Percentiles rank a stretch among this genome's conserved stretches.
phyloP scores from a whole-genome alignment of 2,797 vertebrate genomes.

The Pelochelys cantorii region DNA sequence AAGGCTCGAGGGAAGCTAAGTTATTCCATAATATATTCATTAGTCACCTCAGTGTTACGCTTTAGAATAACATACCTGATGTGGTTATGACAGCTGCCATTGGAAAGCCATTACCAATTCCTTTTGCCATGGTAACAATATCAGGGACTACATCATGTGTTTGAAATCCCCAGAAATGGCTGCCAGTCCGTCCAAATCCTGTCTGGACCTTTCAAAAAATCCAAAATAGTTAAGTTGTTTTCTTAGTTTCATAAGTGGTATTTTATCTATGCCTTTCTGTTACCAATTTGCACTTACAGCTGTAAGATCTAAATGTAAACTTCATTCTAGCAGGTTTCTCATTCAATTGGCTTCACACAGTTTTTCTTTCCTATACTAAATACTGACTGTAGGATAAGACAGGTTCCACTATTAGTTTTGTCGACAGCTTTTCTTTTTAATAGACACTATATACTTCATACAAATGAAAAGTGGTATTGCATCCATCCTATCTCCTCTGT shows the following conservation, averaged over 20 bases:
- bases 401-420: neutral
- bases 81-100: constrained; percentile 95
- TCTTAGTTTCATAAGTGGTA: neutral
- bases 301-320: neutral
- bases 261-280: neutral
- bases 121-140: constrained; percentile 95
- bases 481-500: neutral
- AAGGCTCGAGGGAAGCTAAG: neutral
- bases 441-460: neutral
- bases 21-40: neutral
- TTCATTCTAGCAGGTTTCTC: neutral
- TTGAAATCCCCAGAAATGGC: constrained; percentile 96
- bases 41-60: neutral
- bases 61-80: constrained; percentile 80
- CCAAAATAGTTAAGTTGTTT: neutral
- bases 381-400: neutral
- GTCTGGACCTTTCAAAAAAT: constrained; percentile 90
- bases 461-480: neutral
- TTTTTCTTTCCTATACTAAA: neutral
- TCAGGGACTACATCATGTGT: constrained; percentile 91
- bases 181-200: constrained; percentile 93
- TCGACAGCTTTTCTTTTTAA: neutral
- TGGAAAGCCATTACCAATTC: constrained; percentile 96
- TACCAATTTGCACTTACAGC: neutral
- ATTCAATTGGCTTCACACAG: neutral